Evolutionary conservation across 1,140 invertebrate species (phyloP).

Genomic region (Drosophila nigromelanica): DNA sequence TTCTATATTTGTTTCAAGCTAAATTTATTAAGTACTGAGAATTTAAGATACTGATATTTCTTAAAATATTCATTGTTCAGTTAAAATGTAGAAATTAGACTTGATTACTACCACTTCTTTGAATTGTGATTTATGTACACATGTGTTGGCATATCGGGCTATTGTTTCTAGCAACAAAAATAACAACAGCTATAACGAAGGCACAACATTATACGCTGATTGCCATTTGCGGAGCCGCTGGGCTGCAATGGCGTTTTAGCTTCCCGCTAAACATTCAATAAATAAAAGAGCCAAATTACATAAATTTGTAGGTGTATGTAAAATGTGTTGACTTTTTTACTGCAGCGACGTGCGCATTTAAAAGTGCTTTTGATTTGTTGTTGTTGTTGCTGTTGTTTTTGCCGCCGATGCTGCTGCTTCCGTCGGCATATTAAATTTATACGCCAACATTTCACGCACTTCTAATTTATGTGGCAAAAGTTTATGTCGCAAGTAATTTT

Average conservation of each 20-base stretch:
- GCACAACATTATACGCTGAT: conserved; percentile 42
- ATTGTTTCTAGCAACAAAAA: conserved; percentile 19
- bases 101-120: background rate
- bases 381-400: conserved; percentile 14
- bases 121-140: conserved; percentile 49
- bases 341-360: conserved; percentile 74
- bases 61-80: background rate
- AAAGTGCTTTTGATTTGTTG: conserved; percentile 70
- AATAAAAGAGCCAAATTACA: conserved; percentile 73
- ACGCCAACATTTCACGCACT: conserved; percentile 70
- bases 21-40: background rate
- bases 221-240: conserved; percentile 26
- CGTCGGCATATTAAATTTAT: conserved; percentile 78
- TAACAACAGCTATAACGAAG: conserved; percentile 11
- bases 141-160: background rate
- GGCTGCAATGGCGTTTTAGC: background rate
- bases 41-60: background rate
- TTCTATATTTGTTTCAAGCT: background rate
- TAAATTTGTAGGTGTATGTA: conserved; percentile 38
- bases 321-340: conserved; percentile 78
- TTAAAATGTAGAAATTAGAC: background rate
- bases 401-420: conserved; percentile 13
- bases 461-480: conserved; percentile 75
- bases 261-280: conserved; percentile 70
- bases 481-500: conserved; percentile 72